Percentiles rank a stretch among this genome's conserved stretches.
Conservation (phyloP, 2,888 invertebrate species). For the Noctua pronuba region DNA sequence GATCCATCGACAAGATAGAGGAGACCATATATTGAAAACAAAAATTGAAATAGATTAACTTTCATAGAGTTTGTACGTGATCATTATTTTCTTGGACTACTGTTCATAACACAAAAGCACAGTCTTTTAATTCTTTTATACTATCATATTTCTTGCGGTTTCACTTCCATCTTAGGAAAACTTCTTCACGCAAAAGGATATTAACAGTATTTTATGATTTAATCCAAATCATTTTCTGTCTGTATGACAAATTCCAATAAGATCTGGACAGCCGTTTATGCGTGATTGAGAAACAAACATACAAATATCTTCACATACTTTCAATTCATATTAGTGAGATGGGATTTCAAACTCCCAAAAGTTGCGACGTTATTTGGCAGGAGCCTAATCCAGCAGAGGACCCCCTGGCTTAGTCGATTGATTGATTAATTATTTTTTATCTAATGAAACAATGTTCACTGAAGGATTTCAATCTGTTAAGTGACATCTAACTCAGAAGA, state of each 20-base stretch:
- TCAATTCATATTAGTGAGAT: not conserved
- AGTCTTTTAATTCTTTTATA: not conserved
- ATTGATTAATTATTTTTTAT: constrained; percentile 52
- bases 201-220: not conserved
- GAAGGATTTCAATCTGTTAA: constrained; percentile 32
- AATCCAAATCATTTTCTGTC: not conserved
- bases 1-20: constrained; percentile 77
- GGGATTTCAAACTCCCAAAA: constrained; percentile 6
- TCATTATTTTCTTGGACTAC: constrained; percentile 46
- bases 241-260: not conserved
- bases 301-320: not conserved
- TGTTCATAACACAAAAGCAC: constrained; percentile 3
- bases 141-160: not conserved
- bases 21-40: constrained; percentile 68
- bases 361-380: constrained; percentile 9
- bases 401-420: constrained; percentile 25
- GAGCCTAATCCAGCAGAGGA: constrained; percentile 16
- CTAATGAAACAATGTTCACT: constrained; percentile 29
- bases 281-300: not conserved
- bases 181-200: not conserved
- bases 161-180: not conserved
- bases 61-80: constrained; percentile 54
- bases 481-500: constrained; percentile 25
- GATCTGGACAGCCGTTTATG: not conserved
- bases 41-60: constrained; percentile 75